Evolutionary conservation across 1,140 invertebrate species (phyloP).

Genomic region (Dinoponera quadriceps): DNA sequence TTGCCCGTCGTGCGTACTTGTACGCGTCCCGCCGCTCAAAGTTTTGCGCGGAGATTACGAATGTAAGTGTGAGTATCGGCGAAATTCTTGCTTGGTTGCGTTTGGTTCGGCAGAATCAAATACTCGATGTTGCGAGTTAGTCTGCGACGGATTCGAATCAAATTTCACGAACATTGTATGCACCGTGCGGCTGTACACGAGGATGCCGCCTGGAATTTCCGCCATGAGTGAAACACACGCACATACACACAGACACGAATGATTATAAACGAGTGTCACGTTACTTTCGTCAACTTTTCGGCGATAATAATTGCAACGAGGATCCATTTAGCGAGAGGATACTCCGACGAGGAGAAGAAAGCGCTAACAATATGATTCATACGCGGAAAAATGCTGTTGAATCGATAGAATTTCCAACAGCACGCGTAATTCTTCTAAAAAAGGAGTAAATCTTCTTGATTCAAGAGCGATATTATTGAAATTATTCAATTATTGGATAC

Average conservation of each 20-base stretch:
- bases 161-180: background rate
- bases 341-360: too few relatives aligned
- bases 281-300: too few relatives aligned
- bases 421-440: too few relatives aligned
- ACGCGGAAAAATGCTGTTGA: too few relatives aligned
- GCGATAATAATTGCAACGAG: too few relatives aligned
- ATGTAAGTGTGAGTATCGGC: conserved; percentile 26
- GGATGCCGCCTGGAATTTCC: background rate
- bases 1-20: background rate
- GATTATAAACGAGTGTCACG: too few relatives aligned
- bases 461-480: too few relatives aligned
- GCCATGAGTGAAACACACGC: conserved; percentile 10
- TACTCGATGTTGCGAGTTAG: conserved; percentile 14
- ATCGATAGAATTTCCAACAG: too few relatives aligned
- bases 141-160: conserved; percentile 22
- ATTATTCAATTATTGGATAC: too few relatives aligned
- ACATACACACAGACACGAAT: background rate
- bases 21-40: conserved; percentile 1
- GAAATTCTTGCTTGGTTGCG: conserved; percentile 48
- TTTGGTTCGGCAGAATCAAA: conserved; percentile 28
- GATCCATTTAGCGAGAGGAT: too few relatives aligned
- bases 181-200: background rate
- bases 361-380: too few relatives aligned
- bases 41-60: conserved; percentile 48
- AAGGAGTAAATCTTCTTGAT: too few relatives aligned